Base-by-base conservation (phyloP, 2,797 vertebrate genomes). In the Tinamus major region DNA sequence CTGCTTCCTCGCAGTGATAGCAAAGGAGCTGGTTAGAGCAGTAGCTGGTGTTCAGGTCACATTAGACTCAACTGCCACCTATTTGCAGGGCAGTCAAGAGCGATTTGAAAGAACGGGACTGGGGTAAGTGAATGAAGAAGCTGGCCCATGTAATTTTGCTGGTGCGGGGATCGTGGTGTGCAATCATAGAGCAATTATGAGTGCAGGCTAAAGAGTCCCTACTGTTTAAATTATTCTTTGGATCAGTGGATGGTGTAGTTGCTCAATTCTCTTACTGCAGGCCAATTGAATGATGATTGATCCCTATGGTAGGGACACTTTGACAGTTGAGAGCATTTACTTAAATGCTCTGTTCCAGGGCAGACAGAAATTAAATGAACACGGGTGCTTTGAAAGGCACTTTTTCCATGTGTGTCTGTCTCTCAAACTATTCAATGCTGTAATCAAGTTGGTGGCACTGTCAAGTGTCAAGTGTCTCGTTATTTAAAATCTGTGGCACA, bases 21-120 rank as follows among this genome's bases (percentile, higher is more conserved):
- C 29, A 58, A 13, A 87, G 92, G 62, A 79, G 49, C 74, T 89
- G 77, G 64, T 29, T 62, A 93, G 44, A 84, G 53, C 62, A 42
- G 20, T 59, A 68, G 15, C 79, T 55, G 33, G 31, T 63, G 42
- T 31, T 93, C 37, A 31, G 51, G 21, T 61, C 56, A 37, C 10
- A 20, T 56, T 35, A 64, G 35, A 16, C 39, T 63, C n/a, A 23
- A 0, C 16, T 75, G 51, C 62, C 19, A 5, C 51, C 61, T 39
- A 6, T 26, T 4, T 42, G 33, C 53, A n/a, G 1, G 3, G 59
- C 76, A 69, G 65, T 37, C 53, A 13, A 13, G 70, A 72, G 26
- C 80, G n/a, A 4, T 3, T 0, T 1, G 39, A 70, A 75, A 59
- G n/a, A 72, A 7, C 8, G 49, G 46, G 27, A 8, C 15, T 26